Percentiles rank a stretch among this genome's conserved stretches.
phyloP scores from a whole-genome alignment of 2,888 invertebrate species.

The Operophtera brumata region DNA sequence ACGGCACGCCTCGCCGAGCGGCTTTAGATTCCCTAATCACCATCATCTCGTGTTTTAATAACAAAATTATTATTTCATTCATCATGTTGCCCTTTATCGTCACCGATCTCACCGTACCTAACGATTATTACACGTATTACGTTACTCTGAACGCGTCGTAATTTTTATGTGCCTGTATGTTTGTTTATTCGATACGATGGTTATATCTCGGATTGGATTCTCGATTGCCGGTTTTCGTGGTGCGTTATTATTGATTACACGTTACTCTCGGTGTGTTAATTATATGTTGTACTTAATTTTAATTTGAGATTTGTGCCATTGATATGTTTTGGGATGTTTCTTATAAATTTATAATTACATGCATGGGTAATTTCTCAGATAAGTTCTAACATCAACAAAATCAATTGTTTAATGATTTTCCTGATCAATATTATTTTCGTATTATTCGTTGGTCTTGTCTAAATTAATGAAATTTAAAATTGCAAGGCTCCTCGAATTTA shows the following conservation, averaged over 20 bases:
- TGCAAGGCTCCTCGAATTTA: slow-evolving; percentile 63
- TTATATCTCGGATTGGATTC: slow-evolving; percentile 60
- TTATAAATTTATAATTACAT: slow-evolving; percentile 43
- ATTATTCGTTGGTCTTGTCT: slow-evolving; percentile 30
- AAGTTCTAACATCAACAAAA: slow-evolving; percentile 22
- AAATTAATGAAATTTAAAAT: slow-evolving; percentile 60
- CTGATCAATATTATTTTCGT: not conserved
- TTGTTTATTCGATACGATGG: slow-evolving; percentile 68
- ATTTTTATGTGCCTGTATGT: slow-evolving; percentile 62
- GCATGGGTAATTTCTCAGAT: slow-evolving; percentile 30
- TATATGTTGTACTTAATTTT: slow-evolving; percentile 66
- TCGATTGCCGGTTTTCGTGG: slow-evolving; percentile 58
- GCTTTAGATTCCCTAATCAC: slow-evolving; percentile 58
- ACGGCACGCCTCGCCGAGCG: slow-evolving; percentile 56
- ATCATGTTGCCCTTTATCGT: slow-evolving; percentile 72
- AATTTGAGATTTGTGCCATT: slow-evolving; percentile 55
- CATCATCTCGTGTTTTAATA: slow-evolving; percentile 67
- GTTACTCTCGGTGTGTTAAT: slow-evolving; percentile 66
- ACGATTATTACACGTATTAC: slow-evolving; percentile 75
- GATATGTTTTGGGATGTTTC: slow-evolving; percentile 40
- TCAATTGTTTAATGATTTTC: not conserved
- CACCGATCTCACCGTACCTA: slow-evolving; percentile 68
- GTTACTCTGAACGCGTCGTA: slow-evolving; percentile 68
- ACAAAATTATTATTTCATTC: slow-evolving; percentile 74
- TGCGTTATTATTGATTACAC: slow-evolving; percentile 72